Evolutionary conservation across 2,888 invertebrate species (phyloP), one percentile per base, ranked within the genome.

Genomic region (Cordilura impudica): DNA sequence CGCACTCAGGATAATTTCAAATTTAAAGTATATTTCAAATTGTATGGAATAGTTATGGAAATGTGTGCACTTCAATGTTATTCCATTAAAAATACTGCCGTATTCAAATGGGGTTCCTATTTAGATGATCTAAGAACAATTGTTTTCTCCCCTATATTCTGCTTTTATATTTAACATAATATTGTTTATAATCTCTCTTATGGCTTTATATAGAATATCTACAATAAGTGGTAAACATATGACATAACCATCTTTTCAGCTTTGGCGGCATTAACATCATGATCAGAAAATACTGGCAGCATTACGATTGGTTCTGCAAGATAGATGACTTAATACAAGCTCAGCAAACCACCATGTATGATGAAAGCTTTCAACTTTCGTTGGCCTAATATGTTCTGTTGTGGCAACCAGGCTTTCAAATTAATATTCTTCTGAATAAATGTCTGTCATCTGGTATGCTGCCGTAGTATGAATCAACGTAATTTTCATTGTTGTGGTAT

Each of bases 21-120:
- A n/a, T n/a, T n/a, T n/a, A n/a, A n/a, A n/a, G n/a, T n/a, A n/a
- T n/a, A n/a, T n/a, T n/a, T n/a, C n/a, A n/a, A n/a, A n/a, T n/a
- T n/a, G n/a, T n/a, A n/a, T n/a, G n/a, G n/a, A n/a, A n/a, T n/a
- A n/a, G n/a, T n/a, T n/a, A n/a, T n/a, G n/a, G n/a, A n/a, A n/a
- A n/a, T n/a, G n/a, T n/a, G n/a, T n/a, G n/a, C n/a, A n/a, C n/a
- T n/a, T n/a, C n/a, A n/a, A n/a, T n/a, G n/a, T n/a, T n/a, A 95
- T 86, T 96, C 96, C 0, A 95, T 95, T 94, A 95, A 95, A 90
- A 93, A 95, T 7, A 95, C 91, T 0, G 94, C 95, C 82, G 93
- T 91, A 82, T 94, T 93, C 79, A 94, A n/a, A 26, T 26, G 26
- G 26, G 3, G 26, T 26, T n/a, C 84, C 94, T 93, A 49, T 93